Base-by-base conservation (phyloP, 64 coral and sea anemone species). In the Astreopora myriophthalma region DNA sequence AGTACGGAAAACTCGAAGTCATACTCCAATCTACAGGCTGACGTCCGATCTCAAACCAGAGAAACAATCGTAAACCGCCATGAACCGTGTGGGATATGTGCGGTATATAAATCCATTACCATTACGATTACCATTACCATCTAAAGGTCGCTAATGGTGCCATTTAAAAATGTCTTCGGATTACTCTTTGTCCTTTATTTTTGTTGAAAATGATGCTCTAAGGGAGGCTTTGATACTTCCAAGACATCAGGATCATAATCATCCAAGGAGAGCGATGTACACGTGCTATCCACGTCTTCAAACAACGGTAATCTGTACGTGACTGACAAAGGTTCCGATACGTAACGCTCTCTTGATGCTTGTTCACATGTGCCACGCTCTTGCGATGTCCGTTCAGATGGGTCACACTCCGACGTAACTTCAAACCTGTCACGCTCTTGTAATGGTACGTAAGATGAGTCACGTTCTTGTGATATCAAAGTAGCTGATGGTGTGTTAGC, bases 271-370 rank as follows among this genome's bases (percentile, higher is more conserved):
- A 81, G 25, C 17, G 78, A 81, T 24, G 52, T 36, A 57, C 48
- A 81, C 7, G 78, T 20, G 20, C 78, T 81, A 58, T 81, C 78
- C 51, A 81, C 51, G 52, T 81, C 78, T 81, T 81, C 78, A 63
- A 81, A 81, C 78, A 81, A 63, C 19, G 78, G 78, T 23, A 81
- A 32, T 36, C 78, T 28, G 63, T 81, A 81, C 8, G 78, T 62
- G 6, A 62, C 78, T 11, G 78, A 17, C 14, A 12, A 7, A 13
- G 46, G n/a, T 24, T 52, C 75, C 51, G 11, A 3, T 52, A 11
- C 2, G 40, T 13, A 26, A 29, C 51, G 20, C 17, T 82, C 42
- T 35, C 32, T 28, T n/a, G 79, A 22, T 82, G 52, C 9, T 14
- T 27, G 28, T 29, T 80, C 26, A 22, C 5, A 63, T 37, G 22